A percentile compares a stretch with the other conserved stretches of the same genome.
Evolutionary conservation across 2,888 invertebrate species (phyloP).

Genomic region (Tenthredo scrophulariae): DNA sequence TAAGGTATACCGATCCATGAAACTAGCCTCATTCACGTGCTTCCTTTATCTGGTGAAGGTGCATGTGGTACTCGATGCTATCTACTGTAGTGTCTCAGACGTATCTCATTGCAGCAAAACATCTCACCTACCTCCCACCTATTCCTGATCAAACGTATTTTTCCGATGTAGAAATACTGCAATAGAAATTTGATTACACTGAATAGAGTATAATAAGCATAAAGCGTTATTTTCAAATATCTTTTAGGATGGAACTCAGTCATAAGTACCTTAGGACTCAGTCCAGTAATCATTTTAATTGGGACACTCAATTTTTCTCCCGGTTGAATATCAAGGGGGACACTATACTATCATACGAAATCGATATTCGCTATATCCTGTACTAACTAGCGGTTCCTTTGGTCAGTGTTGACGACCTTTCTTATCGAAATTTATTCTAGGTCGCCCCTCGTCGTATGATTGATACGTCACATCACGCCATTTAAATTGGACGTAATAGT

Average conservation of each 20-base stretch:
- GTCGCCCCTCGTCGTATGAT: not conserved
- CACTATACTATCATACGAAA: not conserved
- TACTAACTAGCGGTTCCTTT: not conserved
- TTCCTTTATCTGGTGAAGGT: not conserved
- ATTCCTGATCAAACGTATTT: not conserved
- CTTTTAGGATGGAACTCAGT: not conserved
- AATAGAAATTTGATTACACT: not conserved
- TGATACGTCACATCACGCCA: slow-evolving; percentile 18
- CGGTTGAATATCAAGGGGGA: not conserved
- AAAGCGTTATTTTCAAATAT: not conserved
- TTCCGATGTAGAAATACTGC: not conserved
- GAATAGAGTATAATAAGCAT: not conserved
- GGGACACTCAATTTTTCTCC: not conserved
- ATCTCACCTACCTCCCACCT: not conserved
- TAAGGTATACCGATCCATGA: not conserved
- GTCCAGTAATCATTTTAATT: not conserved
- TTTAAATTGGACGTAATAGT: slow-evolving; percentile 18
- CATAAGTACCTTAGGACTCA: not conserved
- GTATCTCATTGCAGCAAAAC: not conserved
- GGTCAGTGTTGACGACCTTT: slow-evolving; percentile 7
- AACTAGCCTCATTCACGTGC: not conserved
- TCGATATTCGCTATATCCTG: not conserved
- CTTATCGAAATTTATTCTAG: slow-evolving; percentile 1
- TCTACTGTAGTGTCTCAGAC: not conserved
- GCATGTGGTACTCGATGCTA: not conserved